These are phyloP conservation scores for Heliconius himera DNA, from an alignment of 1,140 invertebrate genomes.

Conservation along the genomic window DNA sequence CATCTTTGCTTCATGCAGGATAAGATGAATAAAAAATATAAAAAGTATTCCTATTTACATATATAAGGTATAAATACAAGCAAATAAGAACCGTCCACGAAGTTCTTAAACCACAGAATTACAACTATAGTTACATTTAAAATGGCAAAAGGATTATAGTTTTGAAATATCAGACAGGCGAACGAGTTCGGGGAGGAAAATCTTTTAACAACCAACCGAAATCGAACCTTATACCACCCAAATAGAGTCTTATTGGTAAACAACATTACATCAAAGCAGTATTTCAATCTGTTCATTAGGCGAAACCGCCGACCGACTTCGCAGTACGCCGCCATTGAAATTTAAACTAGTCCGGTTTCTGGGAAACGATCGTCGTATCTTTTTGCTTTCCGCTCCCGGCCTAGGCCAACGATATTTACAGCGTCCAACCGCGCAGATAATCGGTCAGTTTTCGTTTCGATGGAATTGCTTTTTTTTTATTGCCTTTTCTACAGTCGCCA, in stretches of 20 bases:
- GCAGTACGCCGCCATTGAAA: conserved; percentile 68
- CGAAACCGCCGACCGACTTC: conserved; percentile 55
- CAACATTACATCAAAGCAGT: conserved; percentile 57
- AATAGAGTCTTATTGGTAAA: conserved; percentile 30
- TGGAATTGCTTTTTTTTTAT: neutral
- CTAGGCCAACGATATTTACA: conserved; percentile 43
- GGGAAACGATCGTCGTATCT: conserved; percentile 47
- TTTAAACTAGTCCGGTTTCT: conserved; percentile 66
- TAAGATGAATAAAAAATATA: no score
- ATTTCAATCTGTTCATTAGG: conserved; percentile 71
- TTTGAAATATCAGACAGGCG: conserved; percentile 14
- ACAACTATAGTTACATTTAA: no score
- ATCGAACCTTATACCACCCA: neutral
- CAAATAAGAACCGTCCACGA: no score
- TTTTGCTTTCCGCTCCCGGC: conserved; percentile 39
- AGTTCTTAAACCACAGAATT: no score
- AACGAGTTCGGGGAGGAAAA: conserved; percentile 33
- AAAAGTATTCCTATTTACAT: no score
- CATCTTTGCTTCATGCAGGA: no score
- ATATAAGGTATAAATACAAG: no score
- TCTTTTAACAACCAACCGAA: conserved; percentile 6
- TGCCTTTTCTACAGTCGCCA: neutral
- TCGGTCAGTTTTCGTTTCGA: conserved; percentile 10
- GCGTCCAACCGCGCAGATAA: conserved; percentile 24
- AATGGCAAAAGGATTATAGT: neutral